These are phyloP conservation scores for Leptopilina boulardi DNA, from an alignment of 1,140 invertebrate species.

Conservation along the genomic window DNA sequence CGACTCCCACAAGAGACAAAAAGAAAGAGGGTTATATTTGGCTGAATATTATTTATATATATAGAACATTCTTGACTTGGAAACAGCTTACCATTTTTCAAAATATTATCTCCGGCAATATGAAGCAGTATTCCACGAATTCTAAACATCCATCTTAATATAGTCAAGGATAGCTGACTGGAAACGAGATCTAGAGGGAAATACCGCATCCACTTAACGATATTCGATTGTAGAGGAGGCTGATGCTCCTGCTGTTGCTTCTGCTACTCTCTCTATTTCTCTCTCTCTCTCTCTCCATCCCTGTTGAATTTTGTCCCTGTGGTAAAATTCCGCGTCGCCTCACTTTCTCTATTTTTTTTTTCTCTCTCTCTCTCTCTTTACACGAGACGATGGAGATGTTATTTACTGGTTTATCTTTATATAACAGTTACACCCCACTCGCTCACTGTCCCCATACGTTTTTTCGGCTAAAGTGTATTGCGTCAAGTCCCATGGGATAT, in stretches of 20 bases:
- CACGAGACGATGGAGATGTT: conserved; percentile 18
- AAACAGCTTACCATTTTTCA: conserved; percentile 32
- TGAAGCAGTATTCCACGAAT: conserved; percentile 32
- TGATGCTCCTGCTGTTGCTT: too few relatives aligned
- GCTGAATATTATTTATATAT: background rate
- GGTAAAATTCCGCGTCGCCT: conserved; percentile 25
- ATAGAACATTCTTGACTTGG: background rate
- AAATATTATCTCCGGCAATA: conserved; percentile 32
- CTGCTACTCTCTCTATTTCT: too few relatives aligned
- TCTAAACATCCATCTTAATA: conserved; percentile 30
- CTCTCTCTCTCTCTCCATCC: background rate
- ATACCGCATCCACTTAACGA: conserved; percentile 31
- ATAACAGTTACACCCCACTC: conserved; percentile 29
- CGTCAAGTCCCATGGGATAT: conserved; percentile 20
- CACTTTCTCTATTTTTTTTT: too few relatives aligned
- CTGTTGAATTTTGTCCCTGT: conserved; percentile 26
- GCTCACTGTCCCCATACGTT: conserved; percentile 30
- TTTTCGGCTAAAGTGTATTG: conserved; percentile 30
- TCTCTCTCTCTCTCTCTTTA: too few relatives aligned
- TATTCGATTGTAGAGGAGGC: conserved; percentile 21
- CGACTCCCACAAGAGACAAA: too few relatives aligned
- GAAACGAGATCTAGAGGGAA: conserved; percentile 8
- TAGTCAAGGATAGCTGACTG: conserved; percentile 11
- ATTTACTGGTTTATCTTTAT: conserved; percentile 32
- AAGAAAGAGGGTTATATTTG: too few relatives aligned